A percentile compares a stretch with the other conserved stretches of the same genome.
Evolutionary conservation across 35 echinoderm and acorn worm species (phyloP).

Genomic region (Hemicentrotus pulcherrimus): DNA sequence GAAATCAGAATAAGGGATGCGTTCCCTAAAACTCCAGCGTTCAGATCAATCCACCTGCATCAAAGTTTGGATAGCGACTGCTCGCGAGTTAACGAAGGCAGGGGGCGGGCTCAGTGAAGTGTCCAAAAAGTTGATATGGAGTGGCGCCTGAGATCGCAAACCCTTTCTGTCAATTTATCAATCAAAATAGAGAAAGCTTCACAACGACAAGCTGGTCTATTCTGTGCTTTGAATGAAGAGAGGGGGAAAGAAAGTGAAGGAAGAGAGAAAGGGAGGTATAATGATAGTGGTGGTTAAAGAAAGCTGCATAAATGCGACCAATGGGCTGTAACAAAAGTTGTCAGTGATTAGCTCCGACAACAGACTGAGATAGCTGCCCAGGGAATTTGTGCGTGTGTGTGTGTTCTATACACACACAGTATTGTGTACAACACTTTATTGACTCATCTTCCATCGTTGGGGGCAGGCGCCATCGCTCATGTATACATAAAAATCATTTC

Average conservation of each 20-base stretch:
- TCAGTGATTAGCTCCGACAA: not conserved
- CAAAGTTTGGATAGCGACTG: not conserved
- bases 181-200: not conserved
- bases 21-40: not conserved
- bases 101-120: not conserved
- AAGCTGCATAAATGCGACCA: not conserved
- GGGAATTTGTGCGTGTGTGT: not conserved
- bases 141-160: not conserved
- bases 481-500: not conserved
- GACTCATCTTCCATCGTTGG: not conserved
- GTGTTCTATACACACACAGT: not conserved
- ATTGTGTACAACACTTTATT: too few relatives aligned
- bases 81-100: not conserved
- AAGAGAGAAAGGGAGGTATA: not conserved
- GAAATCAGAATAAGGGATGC: not conserved
- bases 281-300: not conserved
- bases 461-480: not conserved
- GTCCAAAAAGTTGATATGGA: not conserved
- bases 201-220: not conserved
- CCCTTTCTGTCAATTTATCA: not conserved
- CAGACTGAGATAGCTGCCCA: not conserved
- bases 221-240: not conserved
- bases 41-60: not conserved
- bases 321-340: not conserved
- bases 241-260: not conserved